These are phyloP conservation scores for Chloroceryle amazona DNA, from an alignment of 2,797 vertebrate genomes.

Conservation along the genomic window DNA sequence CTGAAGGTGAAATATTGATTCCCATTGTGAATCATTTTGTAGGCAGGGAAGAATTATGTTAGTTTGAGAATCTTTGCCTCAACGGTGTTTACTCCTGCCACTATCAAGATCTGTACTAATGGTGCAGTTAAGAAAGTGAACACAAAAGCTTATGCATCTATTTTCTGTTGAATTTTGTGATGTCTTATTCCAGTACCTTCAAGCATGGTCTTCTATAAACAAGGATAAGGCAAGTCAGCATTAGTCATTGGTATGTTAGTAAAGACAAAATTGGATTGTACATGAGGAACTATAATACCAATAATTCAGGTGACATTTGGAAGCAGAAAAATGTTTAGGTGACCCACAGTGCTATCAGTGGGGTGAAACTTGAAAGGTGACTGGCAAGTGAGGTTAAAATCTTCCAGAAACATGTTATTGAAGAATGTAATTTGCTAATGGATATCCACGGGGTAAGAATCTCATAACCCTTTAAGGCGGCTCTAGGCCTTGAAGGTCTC, in stretches of 20 bases:
- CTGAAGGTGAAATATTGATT: neutral
- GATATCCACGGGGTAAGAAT: neutral
- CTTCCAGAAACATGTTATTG: neutral
- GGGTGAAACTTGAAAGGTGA: neutral
- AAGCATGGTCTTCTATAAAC: neutral
- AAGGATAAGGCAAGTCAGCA: neutral
- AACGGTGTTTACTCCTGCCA: neutral
- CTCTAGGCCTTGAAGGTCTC: neutral
- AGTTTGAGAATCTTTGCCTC: neutral
- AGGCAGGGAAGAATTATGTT: neutral
- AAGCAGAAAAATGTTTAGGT: neutral
- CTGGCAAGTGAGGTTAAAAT: neutral
- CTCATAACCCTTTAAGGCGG: neutral
- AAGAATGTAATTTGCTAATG: neutral
- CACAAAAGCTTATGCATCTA: neutral
- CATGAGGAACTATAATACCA: rapidly evolving
- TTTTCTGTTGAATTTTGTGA: neutral
- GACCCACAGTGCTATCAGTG: neutral
- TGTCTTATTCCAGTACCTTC: neutral
- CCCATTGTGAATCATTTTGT: neutral
- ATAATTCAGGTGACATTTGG: neutral
- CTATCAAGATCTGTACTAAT: neutral
- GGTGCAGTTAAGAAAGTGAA: neutral
- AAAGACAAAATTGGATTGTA: neutral
- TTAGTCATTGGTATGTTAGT: neutral